A percentile compares a stretch with the other conserved stretches of the same genome.
These are phyloP conservation scores for Cosmia trapezina DNA, from an alignment of 2,888 invertebrate genomes.

Conservation along the genomic window DNA sequence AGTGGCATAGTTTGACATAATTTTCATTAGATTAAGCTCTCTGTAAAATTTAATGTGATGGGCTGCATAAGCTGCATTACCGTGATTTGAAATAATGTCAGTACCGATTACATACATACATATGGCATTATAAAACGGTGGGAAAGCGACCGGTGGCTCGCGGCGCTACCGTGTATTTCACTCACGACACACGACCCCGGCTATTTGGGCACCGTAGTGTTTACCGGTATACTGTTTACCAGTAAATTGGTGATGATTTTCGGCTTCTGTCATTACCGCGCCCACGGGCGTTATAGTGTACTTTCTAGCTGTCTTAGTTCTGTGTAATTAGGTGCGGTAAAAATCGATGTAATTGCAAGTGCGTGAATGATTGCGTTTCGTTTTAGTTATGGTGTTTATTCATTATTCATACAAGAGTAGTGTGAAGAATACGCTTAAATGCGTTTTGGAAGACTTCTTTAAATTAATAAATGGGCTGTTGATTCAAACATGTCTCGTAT, in stretches of 20 bases:
- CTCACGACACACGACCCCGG: conserved; percentile 85
- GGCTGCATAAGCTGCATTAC: background rate
- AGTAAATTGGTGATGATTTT: conserved; percentile 87
- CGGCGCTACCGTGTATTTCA: conserved; percentile 87
- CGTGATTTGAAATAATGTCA: conserved; percentile 45
- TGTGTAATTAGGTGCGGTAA: conserved; percentile 62
- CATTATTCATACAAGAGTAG: conserved; percentile 22
- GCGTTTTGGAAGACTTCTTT: conserved; percentile 13
- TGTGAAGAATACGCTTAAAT: conserved; percentile 2
- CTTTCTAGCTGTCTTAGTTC: conserved; percentile 80
- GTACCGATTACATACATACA: conserved; percentile 56
- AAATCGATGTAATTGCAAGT: conserved; percentile 56
- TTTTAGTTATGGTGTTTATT: conserved; percentile 23
- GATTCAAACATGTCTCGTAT: background rate
- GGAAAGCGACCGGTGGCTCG: conserved; percentile 86
- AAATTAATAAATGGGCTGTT: conserved; percentile 15
- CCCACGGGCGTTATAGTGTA: conserved; percentile 70
- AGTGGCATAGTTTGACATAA: background rate
- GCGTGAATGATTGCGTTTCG: conserved; percentile 38
- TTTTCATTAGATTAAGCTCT: background rate
- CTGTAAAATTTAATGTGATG: background rate
- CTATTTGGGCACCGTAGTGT: conserved; percentile 84
- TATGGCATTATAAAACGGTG: conserved; percentile 73
- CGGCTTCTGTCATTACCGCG: conserved; percentile 86
- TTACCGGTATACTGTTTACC: conserved; percentile 80